phyloP scores from a whole-genome alignment of 2,888 invertebrate species.

The Metallyticus violacea region DNA sequence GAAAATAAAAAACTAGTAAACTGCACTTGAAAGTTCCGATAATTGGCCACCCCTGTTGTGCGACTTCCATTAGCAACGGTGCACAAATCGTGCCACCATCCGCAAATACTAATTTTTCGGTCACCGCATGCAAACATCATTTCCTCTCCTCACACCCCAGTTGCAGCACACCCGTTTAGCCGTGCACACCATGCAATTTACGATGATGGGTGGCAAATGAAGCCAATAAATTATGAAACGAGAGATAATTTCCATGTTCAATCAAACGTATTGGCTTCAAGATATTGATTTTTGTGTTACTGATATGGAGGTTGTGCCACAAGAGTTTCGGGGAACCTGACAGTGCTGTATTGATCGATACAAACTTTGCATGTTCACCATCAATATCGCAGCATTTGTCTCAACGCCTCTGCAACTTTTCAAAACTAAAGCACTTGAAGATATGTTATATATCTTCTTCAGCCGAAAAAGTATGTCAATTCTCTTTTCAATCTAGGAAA shows the following conservation, averaged over 20 bases:
- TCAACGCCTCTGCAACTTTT: background rate
- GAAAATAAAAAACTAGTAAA: too few species aligned
- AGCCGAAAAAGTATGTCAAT: background rate
- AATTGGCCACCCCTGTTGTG: background rate
- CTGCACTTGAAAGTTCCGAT: too few species aligned
- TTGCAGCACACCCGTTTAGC: background rate
- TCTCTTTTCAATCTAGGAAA: too few species aligned
- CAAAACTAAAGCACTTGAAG: too few species aligned
- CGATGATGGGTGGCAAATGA: background rate
- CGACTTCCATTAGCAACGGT: background rate
- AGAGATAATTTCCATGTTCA: too few species aligned
- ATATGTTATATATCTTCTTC: background rate
- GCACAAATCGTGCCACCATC: background rate
- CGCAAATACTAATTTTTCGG: background rate
- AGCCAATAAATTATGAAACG: background rate
- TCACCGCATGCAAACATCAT: background rate
- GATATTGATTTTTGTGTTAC: background rate
- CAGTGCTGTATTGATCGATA: background rate
- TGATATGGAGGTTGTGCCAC: background rate
- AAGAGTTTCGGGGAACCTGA: too few species aligned
- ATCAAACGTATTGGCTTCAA: background rate
- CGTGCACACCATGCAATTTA: background rate
- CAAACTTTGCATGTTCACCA: background rate
- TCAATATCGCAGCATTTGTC: too few species aligned
- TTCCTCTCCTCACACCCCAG: background rate